A percentile compares a stretch with the other conserved stretches of the same genome.
phyloP scores from a whole-genome alignment of 1,140 invertebrate genomes.

The Druon quercuslanigerum region DNA sequence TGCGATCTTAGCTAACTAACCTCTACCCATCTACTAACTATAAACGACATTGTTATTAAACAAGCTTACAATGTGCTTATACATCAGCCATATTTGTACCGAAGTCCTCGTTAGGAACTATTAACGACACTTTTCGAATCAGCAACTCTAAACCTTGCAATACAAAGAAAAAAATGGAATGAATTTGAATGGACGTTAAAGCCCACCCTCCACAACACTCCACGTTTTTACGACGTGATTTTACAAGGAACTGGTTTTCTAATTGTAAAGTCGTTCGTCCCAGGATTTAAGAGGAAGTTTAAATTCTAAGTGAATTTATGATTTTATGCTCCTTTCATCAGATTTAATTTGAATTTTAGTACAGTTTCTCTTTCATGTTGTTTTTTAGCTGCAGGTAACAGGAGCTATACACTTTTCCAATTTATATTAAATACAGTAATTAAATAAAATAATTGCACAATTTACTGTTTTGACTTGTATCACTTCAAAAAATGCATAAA shows the following conservation, averaged over 20 bases:
- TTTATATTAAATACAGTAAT: too few relatives aligned
- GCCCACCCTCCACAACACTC: conserved; percentile 12
- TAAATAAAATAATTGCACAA: too few relatives aligned
- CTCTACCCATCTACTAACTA: conserved; percentile 62
- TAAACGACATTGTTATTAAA: conserved; percentile 70
- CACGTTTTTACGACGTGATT: conserved; percentile 15
- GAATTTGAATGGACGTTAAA: conserved; percentile 27
- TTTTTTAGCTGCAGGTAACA: neutral
- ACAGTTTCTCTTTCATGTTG: conserved; percentile 24
- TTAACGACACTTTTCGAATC: conserved; percentile 43
- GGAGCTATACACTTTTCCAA: neutral
- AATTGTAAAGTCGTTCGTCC: conserved; percentile 19
- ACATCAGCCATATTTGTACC: conserved; percentile 41
- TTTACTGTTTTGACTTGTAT: too few relatives aligned
- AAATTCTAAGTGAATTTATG: conserved; percentile 22
- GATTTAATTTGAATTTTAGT: conserved; percentile 1
- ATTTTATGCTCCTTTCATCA: neutral
- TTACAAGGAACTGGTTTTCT: conserved; percentile 22
- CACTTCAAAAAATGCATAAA: too few relatives aligned
- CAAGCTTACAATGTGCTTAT: conserved; percentile 42
- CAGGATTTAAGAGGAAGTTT: neutral
- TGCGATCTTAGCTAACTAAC: conserved; percentile 64
- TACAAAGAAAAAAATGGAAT: neutral
- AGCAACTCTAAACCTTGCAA: conserved; percentile 15
- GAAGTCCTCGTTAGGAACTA: conserved; percentile 60